Evolutionary conservation across 2,888 invertebrate genomes (phyloP).

Genomic region (Phytoseiulus persimilis): DNA sequence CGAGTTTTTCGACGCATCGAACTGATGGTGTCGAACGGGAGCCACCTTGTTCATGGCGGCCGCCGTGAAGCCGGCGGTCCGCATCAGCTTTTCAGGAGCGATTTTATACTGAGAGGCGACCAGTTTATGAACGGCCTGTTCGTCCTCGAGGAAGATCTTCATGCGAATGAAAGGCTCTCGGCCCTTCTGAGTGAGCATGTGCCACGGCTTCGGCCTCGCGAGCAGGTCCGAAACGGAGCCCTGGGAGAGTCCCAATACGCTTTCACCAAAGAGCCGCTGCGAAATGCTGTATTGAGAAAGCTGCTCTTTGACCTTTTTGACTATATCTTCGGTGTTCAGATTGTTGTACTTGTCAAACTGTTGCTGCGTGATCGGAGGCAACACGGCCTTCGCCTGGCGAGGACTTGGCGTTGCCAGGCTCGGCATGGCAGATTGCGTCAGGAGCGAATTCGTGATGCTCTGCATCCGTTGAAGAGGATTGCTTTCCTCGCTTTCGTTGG

Average conservation of each 20-base stretch:
- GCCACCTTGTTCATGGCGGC: slow-evolving; percentile 41
- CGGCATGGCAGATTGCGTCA: slow-evolving; percentile 65
- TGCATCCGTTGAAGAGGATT: slow-evolving; percentile 88
- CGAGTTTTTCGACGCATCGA: slow-evolving; percentile 41
- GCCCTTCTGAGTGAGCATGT: slow-evolving; percentile 94
- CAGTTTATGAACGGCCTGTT: slow-evolving; percentile 85
- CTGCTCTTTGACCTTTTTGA: slow-evolving; percentile 88
- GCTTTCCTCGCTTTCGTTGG: slow-evolving; percentile 55
- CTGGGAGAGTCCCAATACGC: slow-evolving; percentile 88
- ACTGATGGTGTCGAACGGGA: slow-evolving; percentile 28
- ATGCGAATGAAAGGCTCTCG: slow-evolving; percentile 93
- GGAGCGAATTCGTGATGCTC: slow-evolving; percentile 90
- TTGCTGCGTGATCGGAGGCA: slow-evolving; percentile 95
- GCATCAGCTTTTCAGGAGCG: slow-evolving; percentile 91
- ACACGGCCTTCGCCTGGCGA: slow-evolving; percentile 84
- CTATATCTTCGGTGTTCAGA: slow-evolving; percentile 95
- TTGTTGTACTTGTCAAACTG: slow-evolving; percentile 97
- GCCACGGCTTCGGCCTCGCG: slow-evolving; percentile 97
- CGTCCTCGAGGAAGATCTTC: slow-evolving; percentile 95
- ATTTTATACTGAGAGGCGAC: slow-evolving; percentile 97
- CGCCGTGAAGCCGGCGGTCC: slow-evolving; percentile 56
- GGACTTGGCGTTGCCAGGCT: slow-evolving; percentile 74
- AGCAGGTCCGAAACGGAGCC: slow-evolving; percentile 95
- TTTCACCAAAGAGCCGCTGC: slow-evolving; percentile 94
- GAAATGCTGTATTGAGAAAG: slow-evolving; percentile 91